Percentiles rank a stretch among this genome's conserved stretches.
Evolutionary conservation across 2,888 invertebrate genomes (phyloP).

Genomic region (Cryptosula pallasiana): DNA sequence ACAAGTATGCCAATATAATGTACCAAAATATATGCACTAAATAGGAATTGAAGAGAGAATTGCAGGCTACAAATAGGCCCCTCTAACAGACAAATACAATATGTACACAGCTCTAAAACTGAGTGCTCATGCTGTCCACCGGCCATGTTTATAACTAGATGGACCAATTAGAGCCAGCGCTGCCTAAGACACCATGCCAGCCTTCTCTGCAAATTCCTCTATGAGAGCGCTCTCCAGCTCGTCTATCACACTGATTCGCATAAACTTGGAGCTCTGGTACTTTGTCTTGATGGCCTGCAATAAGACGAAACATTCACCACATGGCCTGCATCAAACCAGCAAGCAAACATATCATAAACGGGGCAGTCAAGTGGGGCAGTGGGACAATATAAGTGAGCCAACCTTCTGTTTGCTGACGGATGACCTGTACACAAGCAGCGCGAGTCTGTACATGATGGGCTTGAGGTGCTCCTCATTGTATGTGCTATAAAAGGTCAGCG

Average conservation of each 20-base stretch:
- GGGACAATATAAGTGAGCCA: too few species aligned
- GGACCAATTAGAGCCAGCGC: background rate
- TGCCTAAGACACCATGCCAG: background rate
- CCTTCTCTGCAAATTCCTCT: conserved; percentile 23
- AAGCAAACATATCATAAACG: background rate
- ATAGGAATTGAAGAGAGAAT: too few species aligned
- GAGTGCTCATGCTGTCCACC: too few species aligned
- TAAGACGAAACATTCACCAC: background rate
- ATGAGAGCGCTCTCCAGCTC: conserved; percentile 40
- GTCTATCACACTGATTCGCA: conserved; percentile 51
- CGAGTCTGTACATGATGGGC: conserved; percentile 66
- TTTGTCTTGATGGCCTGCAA: conserved; percentile 49
- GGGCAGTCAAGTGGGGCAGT: too few species aligned
- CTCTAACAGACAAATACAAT: too few species aligned
- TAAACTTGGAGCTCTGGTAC: conserved; percentile 53
- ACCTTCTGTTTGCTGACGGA: conserved; percentile 66
- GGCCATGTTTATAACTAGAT: too few species aligned
- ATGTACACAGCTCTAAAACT: too few species aligned
- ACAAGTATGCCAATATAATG: too few species aligned
- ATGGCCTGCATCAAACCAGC: background rate
- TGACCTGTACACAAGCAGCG: conserved; percentile 65
- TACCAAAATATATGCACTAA: too few species aligned
- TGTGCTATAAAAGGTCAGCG: conserved; percentile 70
- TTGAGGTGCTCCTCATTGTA: conserved; percentile 67
- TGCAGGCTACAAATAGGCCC: too few species aligned